Evolutionary conservation across 2,888 invertebrate species (phyloP).

Genomic region (Amitus sp.): DNA sequence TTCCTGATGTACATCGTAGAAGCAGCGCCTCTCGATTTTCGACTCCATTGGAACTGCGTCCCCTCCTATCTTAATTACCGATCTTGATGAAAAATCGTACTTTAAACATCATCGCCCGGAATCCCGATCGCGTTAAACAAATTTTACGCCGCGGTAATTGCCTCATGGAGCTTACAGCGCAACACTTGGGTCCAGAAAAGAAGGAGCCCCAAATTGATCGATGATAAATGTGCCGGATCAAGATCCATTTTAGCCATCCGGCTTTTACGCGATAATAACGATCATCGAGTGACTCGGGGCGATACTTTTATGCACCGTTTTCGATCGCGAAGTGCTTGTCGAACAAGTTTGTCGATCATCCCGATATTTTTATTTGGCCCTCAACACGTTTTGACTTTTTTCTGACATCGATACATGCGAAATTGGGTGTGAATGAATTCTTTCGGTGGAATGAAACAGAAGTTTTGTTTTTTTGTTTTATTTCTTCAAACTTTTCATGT

Average conservation of each 20-base stretch:
- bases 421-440: too few species aligned
- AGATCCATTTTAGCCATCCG: background rate
- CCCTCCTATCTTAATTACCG: constrained; percentile 1
- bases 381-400: too few species aligned
- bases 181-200: background rate
- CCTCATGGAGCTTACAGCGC: too few species aligned
- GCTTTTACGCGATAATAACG: background rate
- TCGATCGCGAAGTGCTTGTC: too few species aligned
- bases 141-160: background rate
- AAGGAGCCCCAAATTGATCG: constrained; percentile 2
- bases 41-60: background rate
- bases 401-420: too few species aligned
- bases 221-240: background rate
- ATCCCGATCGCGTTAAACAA: constrained; percentile 5
- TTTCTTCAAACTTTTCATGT: too few species aligned
- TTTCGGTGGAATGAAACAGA: too few species aligned
- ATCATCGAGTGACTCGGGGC: background rate
- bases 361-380: too few species aligned
- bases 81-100: constrained; percentile 1
- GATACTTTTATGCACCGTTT: background rate
- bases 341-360: too few species aligned
- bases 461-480: too few species aligned
- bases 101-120: background rate
- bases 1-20: constrained; percentile 17
- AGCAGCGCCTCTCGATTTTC: constrained; percentile 5